Evolutionary conservation across 2,797 vertebrate species (phyloP).

Genomic region (Gadopsis bispinosus): DNA sequence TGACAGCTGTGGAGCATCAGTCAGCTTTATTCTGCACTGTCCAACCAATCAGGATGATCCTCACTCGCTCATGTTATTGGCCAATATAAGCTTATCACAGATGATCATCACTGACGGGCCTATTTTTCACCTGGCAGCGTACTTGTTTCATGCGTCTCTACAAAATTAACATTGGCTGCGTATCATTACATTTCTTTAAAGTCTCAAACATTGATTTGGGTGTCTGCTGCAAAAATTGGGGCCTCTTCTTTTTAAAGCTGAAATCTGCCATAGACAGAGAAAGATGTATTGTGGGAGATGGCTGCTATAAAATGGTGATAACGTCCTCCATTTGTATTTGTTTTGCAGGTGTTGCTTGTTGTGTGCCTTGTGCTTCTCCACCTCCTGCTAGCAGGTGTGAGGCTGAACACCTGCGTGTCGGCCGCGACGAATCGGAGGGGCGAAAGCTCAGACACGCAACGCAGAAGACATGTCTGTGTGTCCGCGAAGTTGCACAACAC

Average conservation of each 20-base stretch:
- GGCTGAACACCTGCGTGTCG: constrained; percentile 71
- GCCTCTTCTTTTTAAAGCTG: background rate
- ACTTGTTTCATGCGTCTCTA: too few species aligned
- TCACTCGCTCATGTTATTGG: background rate
- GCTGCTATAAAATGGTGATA: background rate
- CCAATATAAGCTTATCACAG: too few species aligned
- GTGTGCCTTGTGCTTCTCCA: background rate
- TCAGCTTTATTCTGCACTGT: too few species aligned
- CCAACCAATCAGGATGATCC: background rate
- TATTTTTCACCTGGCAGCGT: too few species aligned
- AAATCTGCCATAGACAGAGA: background rate
- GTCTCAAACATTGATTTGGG: too few species aligned
- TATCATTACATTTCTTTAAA: too few species aligned
- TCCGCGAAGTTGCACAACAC: background rate
- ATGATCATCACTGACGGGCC: too few species aligned
- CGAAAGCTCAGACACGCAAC: constrained; percentile 62
- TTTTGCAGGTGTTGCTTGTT: background rate
- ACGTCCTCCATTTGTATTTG: background rate
- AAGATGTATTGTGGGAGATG: background rate
- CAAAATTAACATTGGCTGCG: too few species aligned
- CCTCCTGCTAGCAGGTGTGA: constrained; percentile 72
- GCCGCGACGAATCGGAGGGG: constrained; percentile 59
- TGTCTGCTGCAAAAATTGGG: background rate
- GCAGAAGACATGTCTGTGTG: constrained; percentile 43
- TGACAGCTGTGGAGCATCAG: background rate